Percentiles rank a stretch among this genome's conserved stretches.
Evolutionary conservation across 2,113 vertebrate species (phyloP).

Genomic region (Mustelus asterias): DNA sequence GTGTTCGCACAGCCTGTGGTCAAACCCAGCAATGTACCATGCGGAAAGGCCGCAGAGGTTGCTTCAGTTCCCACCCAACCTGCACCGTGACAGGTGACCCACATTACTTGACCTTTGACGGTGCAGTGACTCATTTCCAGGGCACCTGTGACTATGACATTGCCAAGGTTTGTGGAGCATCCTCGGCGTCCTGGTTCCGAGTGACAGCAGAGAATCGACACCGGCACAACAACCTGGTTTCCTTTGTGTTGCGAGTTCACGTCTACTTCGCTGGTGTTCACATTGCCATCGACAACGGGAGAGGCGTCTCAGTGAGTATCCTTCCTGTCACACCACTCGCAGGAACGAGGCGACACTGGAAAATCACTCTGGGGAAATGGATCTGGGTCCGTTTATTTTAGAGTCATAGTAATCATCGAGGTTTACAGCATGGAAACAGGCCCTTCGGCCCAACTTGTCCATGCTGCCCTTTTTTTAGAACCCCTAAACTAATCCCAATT

Average conservation of each 20-base stretch:
- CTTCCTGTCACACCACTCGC: too few species aligned
- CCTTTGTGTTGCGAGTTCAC: slow-evolving; percentile 54
- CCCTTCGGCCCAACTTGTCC: too few species aligned
- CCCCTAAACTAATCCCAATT: too few species aligned
- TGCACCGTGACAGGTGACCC: slow-evolving; percentile 61
- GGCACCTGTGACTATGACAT: slow-evolving; percentile 65
- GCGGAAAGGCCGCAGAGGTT: slow-evolving; percentile 45
- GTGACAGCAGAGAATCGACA: slow-evolving; percentile 52
- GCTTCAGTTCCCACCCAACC: slow-evolving; percentile 46
- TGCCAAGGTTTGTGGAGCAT: slow-evolving; percentile 43
- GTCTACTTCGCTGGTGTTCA: slow-evolving; percentile 46
- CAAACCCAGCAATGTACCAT: slow-evolving; percentile 48
- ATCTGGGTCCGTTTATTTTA: too few species aligned
- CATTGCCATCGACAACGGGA: slow-evolving; percentile 48
- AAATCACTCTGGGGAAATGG: too few species aligned
- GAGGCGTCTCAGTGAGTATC: slow-evolving; percentile 46
- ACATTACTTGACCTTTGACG: slow-evolving; percentile 65
- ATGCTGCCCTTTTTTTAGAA: too few species aligned
- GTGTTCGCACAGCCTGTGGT: slow-evolving; percentile 43
- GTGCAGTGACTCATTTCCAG: slow-evolving; percentile 58
- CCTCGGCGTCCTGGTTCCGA: slow-evolving; percentile 41
- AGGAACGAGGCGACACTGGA: too few species aligned
- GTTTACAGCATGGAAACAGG: too few species aligned
- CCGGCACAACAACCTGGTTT: slow-evolving; percentile 48
- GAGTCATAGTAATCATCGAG: too few species aligned